Evolutionary conservation across 1,140 invertebrate species (phyloP).

Genomic region (Anastatus disparis): DNA sequence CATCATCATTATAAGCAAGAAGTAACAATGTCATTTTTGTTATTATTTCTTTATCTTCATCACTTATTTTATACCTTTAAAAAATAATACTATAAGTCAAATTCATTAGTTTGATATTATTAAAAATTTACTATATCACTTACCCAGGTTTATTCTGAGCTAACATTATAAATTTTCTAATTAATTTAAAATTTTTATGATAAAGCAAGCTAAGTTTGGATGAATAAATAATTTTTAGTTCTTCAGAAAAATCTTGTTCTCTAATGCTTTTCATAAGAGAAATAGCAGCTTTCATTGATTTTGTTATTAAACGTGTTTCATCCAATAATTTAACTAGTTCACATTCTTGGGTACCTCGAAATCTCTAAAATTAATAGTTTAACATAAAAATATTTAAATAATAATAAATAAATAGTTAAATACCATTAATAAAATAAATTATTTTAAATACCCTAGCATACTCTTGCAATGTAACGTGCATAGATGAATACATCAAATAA

Average conservation of each 20-base stretch:
- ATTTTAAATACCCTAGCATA: slow-evolving; percentile 53
- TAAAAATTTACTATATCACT: not conserved
- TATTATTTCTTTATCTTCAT: slow-evolving; percentile 46
- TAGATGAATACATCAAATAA: slow-evolving; percentile 52
- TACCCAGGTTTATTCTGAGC: slow-evolving; percentile 45
- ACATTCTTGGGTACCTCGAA: slow-evolving; percentile 47
- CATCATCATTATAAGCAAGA: slow-evolving; percentile 54
- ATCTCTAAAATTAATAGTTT: slow-evolving; percentile 47
- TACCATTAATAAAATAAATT: not conserved
- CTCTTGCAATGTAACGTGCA: slow-evolving; percentile 53
- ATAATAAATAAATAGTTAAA: not conserved
- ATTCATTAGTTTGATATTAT: not conserved
- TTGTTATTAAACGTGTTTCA: slow-evolving; percentile 50
- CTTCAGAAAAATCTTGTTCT: slow-evolving; percentile 39
- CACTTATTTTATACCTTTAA: slow-evolving; percentile 37
- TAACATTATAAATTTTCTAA: slow-evolving; percentile 48
- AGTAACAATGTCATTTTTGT: slow-evolving; percentile 54
- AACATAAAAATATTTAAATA: slow-evolving; percentile 12
- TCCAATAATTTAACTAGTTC: slow-evolving; percentile 52
- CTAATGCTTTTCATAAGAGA: slow-evolving; percentile 47
- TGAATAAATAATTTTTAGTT: slow-evolving; percentile 50
- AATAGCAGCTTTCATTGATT: slow-evolving; percentile 57
- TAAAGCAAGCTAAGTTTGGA: slow-evolving; percentile 55
- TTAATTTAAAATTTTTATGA: slow-evolving; percentile 56
- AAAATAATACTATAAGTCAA: slow-evolving; percentile 4